Evolutionary conservation across 1,140 invertebrate species (phyloP).

Genomic region (Carposina sasakii): DNA sequence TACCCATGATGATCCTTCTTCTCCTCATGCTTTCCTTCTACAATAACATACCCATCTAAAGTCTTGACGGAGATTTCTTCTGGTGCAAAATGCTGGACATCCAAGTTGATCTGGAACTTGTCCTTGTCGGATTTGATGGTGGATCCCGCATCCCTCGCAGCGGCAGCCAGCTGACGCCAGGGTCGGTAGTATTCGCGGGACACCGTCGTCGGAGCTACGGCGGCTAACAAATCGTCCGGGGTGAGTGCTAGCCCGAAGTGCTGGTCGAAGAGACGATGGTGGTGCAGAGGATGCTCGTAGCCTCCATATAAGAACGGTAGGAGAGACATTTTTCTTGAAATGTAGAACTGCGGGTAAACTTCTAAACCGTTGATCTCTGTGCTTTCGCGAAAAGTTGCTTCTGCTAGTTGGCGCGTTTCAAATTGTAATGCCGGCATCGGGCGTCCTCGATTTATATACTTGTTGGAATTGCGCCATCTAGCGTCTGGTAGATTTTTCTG

Average conservation of each 20-base stretch:
- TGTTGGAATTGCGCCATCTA: no score
- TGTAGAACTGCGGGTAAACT: no score
- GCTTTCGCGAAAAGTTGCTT: no score
- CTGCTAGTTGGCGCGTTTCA: constrained; percentile 1
- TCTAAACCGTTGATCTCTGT: no score
- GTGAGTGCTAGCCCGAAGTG: constrained; percentile 81
- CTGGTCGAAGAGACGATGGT: constrained; percentile 82
- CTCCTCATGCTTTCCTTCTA: constrained; percentile 85
- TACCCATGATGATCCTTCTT: constrained; percentile 83
- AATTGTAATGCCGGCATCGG: no score
- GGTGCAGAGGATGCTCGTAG: constrained; percentile 76
- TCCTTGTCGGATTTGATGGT: constrained; percentile 76
- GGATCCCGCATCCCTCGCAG: constrained; percentile 79
- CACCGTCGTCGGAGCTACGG: constrained; percentile 56
- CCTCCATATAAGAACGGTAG: constrained; percentile 68
- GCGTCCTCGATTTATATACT: no score
- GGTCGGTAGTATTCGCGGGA: constrained; percentile 78
- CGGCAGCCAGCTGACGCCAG: constrained; percentile 75
- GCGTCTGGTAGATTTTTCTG: no score
- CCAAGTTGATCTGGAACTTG: constrained; percentile 79
- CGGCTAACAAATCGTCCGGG: constrained; percentile 81
- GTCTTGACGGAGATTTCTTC: constrained; percentile 89
- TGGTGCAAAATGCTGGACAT: constrained; percentile 89
- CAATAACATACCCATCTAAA: constrained; percentile 77
- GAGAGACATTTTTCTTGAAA: constrained; percentile 42